Evolutionary conservation across 2,888 invertebrate species (phyloP), one percentile per base, ranked within the genome.

Genomic region (Diachrysia chrysitis): DNA sequence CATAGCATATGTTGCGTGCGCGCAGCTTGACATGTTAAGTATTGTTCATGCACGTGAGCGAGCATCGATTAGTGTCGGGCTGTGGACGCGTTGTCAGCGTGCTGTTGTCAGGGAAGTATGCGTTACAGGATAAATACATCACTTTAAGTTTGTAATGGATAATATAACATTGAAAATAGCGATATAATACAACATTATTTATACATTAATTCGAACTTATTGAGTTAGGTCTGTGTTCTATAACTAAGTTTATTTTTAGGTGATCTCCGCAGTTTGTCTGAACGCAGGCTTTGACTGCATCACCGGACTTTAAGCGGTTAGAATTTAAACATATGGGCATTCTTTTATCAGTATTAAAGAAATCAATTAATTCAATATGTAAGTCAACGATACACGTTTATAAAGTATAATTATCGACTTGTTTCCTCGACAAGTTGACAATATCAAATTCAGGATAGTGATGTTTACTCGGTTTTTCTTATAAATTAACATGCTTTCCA

Each of bases 1-100:
- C 14, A 16, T 12, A 14, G 42, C 53, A 58, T 32, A 58, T 17
- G 57, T 63, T 55, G 72, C 77, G 60, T 60, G 66, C 14, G n/a
- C 60, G 42, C 48, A 19, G 17, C 17, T 51, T 9, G 23, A 35
- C 37, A 19, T n/a, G 37, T 29, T 29, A 51, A 58, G 48, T 62
- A 23, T 32, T 42, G 10, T 55, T 55, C 29, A 37, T 35, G 57
- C 2, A 21, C 56, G 53, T 54, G 65, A 53, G 58, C 21, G 37
- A 51, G 63, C 62, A 60, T 63, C 66, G 21, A 46, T 58, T 63
- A 63, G 48, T 23, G 29, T 61, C 48, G 35, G 48, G 16, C 14
- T 16, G 37, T 16, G 37, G 10, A n/a, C n/a, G 42, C n/a, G 5
- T n/a, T 42, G 35, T 25, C 17, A 54, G 53, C 17, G 23, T 1